Base-by-base conservation (phyloP, 1,140 invertebrate genomes). In the Rhynchophorus ferrugineus region DNA sequence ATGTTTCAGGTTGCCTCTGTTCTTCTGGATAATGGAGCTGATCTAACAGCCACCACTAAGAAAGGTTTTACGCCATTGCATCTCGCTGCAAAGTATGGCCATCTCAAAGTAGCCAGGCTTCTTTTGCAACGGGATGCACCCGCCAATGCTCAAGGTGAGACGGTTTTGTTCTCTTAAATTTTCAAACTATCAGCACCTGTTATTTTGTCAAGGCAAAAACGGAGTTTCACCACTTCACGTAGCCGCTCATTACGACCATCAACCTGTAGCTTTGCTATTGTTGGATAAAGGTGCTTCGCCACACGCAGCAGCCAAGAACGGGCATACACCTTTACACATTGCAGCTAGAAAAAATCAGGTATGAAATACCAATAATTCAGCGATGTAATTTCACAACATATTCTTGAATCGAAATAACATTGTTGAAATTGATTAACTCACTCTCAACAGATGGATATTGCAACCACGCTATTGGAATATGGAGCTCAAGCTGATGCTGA, bases 1-100 rank as follows among this genome's bases (percentile, higher is more conserved):
- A 14, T 50, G 36, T 57, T 57, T 29, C 36, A 63, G 77, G 91
- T 97, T 18, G 92, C 89, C 9, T 80, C 84, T 16, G 83, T 95
- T 57, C 77, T 99, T 2, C 74, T 99, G 33, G 95, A 99, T 61
- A 83, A 97, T 70, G 89, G 91, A 49, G 94, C 95, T n/a, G 83
- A 87, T 47, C 80, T 95, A 38, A 83, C 85, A 46, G 83, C 91
- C 3, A 85, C 87, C 11, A 97, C 94, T 2, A 94, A 95, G 67
- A 98, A 98, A 75, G 94, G 95, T 19, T 98, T 99, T 71, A 96
- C 94, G 7, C 94, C 95, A 0, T 78, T 99, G 1, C 96, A 99
- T 75, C 79, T 99, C 56, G 94, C 95, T 17, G 87, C 93, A 19
- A 99, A 99, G 69, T 98, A 99, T 71, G 95, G 95, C 3, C 92